Evolutionary conservation across 37 sponge, comb jelly and placozoan genomes (phyloP).

Genomic region (Diacarnus erythraeanus): DNA sequence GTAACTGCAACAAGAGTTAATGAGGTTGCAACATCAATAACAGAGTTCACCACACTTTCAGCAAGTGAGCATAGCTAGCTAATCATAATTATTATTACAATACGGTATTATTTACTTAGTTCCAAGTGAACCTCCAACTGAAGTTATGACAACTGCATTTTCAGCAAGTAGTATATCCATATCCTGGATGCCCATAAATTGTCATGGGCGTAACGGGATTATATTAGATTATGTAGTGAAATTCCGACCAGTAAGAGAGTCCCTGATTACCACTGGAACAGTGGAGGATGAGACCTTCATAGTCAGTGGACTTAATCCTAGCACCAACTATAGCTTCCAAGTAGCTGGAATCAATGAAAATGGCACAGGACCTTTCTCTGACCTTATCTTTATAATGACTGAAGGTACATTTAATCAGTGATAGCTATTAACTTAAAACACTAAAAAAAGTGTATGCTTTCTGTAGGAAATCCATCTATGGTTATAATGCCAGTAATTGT

Average conservation of each 20-base stretch:
- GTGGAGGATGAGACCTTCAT: background rate
- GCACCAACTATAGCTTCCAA: constrained; percentile 16
- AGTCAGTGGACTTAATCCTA: constrained; percentile 13
- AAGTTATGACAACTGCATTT: background rate
- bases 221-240: background rate
- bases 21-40: too few relatives aligned
- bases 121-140: background rate
- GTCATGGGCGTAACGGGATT: background rate
- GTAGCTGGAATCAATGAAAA: constrained; percentile 43
- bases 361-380: constrained; percentile 27
- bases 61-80: background rate
- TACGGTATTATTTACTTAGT: background rate
- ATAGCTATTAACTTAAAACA: too few relatives aligned
- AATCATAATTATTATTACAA: background rate
- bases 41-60: background rate
- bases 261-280: too few relatives aligned
- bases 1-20: too few relatives aligned
- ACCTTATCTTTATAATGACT: background rate
- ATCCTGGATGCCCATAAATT: background rate
- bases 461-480: too few relatives aligned
- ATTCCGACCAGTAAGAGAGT: background rate
- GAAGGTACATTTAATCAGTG: too few relatives aligned
- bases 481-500: too few relatives aligned
- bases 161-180: background rate
- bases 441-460: too few relatives aligned